Evolutionary conservation across 1,140 invertebrate genomes (phyloP).

Genomic region (Uloborus diversus): DNA sequence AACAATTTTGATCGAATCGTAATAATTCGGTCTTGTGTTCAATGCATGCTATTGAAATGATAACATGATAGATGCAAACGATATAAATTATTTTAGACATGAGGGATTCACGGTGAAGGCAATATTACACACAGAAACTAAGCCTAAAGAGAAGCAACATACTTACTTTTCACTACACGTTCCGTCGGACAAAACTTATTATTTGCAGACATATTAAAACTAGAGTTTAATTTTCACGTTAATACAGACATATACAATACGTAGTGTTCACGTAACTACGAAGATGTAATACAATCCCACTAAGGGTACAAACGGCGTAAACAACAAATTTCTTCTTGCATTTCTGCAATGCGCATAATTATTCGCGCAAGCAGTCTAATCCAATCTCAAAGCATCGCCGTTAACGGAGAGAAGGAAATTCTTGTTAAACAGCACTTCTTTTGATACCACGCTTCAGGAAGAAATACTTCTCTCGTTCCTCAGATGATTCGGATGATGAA

Average conservation of each 20-base stretch:
- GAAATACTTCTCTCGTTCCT: conserved; percentile 6
- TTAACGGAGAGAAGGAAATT: conserved; percentile 28
- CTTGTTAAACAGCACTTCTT: conserved; percentile 5
- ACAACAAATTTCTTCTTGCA: conserved; percentile 58
- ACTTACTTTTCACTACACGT: conserved; percentile 79
- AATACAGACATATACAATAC: conserved; percentile 55
- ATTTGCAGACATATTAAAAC: conserved; percentile 49
- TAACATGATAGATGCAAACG: no score
- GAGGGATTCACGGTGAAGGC: no score
- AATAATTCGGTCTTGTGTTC: no score
- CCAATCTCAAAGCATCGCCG: conserved; percentile 52
- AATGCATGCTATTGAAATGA: no score
- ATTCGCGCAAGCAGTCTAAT: conserved; percentile 58
- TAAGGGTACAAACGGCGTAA: conserved; percentile 55
- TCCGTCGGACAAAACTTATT: conserved; percentile 76
- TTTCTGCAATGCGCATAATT: conserved; percentile 60
- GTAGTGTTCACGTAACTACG: conserved; percentile 22
- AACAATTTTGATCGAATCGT: no score
- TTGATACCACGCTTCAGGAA: conserved; percentile 28
- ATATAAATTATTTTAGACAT: no score
- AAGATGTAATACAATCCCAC: conserved; percentile 52
- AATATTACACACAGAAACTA: no score
- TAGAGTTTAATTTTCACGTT: conserved; percentile 51
- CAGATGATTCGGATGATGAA: no score
- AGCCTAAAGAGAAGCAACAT: conserved; percentile 41